Conservation (phyloP, 2,888 invertebrate species). For the Phymatocera aterrima region DNA sequence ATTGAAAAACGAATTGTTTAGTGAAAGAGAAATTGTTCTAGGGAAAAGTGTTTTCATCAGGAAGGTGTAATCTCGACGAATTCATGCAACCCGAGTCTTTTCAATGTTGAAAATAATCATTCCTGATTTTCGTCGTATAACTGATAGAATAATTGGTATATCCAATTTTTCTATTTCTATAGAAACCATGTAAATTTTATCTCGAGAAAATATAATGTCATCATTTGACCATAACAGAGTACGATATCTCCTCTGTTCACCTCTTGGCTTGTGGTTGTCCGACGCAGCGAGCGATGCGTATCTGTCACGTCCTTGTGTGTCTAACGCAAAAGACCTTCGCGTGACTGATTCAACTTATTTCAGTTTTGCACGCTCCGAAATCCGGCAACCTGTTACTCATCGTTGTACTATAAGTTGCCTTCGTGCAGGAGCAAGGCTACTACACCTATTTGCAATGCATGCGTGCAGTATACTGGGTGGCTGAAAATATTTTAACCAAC, state of each 20-base stretch:
- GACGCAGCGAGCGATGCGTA: background rate
- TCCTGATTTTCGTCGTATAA: background rate
- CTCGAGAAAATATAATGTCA: background rate
- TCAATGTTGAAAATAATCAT: background rate
- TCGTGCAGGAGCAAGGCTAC: background rate
- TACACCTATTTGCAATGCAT: no score
- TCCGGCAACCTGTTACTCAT: background rate
- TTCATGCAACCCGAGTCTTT: background rate
- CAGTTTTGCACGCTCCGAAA: background rate
- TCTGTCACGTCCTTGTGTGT: background rate
- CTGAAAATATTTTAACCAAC: no score
- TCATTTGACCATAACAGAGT: background rate
- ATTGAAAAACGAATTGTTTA: no score
- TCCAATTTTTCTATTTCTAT: background rate
- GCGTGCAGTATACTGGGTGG: no score
- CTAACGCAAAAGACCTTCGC: slow-evolving; percentile 16
- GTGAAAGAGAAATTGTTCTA: background rate
- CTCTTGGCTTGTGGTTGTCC: background rate
- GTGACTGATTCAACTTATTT: background rate
- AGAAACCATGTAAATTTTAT: background rate
- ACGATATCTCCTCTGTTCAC: background rate
- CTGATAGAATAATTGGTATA: background rate
- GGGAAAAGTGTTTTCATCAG: background rate
- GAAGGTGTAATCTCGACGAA: background rate
- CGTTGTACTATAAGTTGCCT: background rate